These are phyloP conservation scores for Ceratosolen solmsi DNA, from an alignment of 1,140 invertebrate species.

Conservation along the genomic window DNA sequence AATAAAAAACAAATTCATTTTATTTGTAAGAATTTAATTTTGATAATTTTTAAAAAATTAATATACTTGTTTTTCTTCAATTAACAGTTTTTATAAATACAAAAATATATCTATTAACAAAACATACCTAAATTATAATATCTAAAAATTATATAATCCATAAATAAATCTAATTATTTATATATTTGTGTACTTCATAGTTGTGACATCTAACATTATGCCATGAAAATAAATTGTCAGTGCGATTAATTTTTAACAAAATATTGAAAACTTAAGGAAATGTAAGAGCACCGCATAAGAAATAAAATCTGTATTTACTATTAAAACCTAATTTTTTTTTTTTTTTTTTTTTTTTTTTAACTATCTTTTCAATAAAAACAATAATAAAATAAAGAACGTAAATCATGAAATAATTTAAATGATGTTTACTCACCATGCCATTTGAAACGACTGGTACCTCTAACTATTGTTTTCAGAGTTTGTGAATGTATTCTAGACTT, in stretches of 20 bases:
- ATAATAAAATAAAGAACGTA: not conserved
- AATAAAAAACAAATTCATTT: no score
- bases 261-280: conserved; percentile 27
- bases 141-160: not conserved
- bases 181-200: conserved; percentile 38
- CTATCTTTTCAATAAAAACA: not conserved
- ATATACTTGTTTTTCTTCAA: no score
- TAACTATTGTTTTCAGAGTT: conserved; percentile 79
- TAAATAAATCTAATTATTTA: conserved; percentile 33
- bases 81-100: not conserved
- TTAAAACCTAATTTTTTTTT: conserved; percentile 3
- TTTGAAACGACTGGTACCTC: conserved; percentile 80
- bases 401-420: no score
- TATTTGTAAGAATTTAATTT: no score
- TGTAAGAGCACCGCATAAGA: not conserved
- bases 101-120: not conserved
- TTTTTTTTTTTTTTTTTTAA: no score
- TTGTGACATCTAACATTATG: conserved; percentile 18
- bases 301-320: not conserved
- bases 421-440: conserved; percentile 82
- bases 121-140: not conserved
- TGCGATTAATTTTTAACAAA: conserved; percentile 44
- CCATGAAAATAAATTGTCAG: conserved; percentile 33
- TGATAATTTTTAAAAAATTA: no score
- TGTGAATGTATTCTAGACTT: conserved; percentile 69